Percentiles rank a stretch among this genome's conserved stretches.
These are phyloP conservation scores for Cynopterus sphinx DNA, from an alignment of 2,797 vertebrate species.

Conservation along the genomic window DNA sequence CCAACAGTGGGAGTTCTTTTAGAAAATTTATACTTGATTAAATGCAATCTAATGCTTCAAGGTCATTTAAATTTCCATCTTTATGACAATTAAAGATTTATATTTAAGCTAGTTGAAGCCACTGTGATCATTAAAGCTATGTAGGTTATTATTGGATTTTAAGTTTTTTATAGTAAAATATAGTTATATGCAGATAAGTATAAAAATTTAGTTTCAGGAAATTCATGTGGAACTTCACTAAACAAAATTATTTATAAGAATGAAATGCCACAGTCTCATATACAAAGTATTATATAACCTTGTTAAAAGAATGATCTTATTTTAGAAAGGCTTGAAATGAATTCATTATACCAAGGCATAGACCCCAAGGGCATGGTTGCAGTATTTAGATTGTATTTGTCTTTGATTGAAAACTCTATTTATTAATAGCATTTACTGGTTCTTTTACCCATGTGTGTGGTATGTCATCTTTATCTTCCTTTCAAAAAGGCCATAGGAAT, in stretches of 20 bases:
- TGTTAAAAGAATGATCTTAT: constrained; percentile 57
- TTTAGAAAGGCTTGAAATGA: constrained; percentile 58
- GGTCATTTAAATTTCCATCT: constrained; percentile 62
- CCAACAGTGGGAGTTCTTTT: neutral
- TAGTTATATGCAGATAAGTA: constrained; percentile 1
- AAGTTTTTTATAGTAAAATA: constrained; percentile 1
- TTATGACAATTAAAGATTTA: constrained; percentile 52
- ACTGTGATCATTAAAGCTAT: constrained; percentile 17
- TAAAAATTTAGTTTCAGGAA: constrained; percentile 54
- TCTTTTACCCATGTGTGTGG: neutral
- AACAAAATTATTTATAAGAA: constrained; percentile 66
- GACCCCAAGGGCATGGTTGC: neutral
- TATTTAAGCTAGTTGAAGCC: constrained; percentile 58
- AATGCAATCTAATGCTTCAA: constrained; percentile 44
- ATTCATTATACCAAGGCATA: constrained; percentile 28
- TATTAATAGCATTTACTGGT: constrained; percentile 49
- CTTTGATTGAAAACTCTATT: constrained; percentile 63
- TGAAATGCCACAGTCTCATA: constrained; percentile 38
- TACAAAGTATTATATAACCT: constrained; percentile 33
- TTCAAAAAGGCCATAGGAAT: constrained; percentile 7
- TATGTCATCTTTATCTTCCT: constrained; percentile 35
- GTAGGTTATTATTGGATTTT: constrained; percentile 3
- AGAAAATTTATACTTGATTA: constrained; percentile 18
- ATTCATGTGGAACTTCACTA: constrained; percentile 43
- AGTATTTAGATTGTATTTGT: constrained; percentile 56